Conservation (phyloP, 2,113 vertebrate genomes). For the Pheucticus melanocephalus region DNA sequence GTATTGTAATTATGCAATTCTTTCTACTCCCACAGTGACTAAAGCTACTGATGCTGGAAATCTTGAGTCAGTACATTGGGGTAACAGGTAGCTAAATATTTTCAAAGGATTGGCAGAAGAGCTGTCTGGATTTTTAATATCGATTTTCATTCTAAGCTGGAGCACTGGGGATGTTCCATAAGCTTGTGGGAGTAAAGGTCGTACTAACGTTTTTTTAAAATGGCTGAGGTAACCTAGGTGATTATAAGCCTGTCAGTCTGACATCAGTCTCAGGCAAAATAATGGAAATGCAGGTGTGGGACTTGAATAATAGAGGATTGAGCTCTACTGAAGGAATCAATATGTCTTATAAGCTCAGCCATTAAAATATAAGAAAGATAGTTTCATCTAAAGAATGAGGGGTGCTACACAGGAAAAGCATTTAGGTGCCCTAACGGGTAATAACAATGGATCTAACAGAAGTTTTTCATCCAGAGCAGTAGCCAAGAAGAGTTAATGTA, state of each 20-base stretch:
- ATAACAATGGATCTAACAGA: neutral
- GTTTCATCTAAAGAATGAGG: neutral
- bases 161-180: neutral
- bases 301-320: neutral
- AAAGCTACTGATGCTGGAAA: neutral
- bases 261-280: neutral
- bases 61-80: neutral
- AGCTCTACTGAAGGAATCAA: neutral
- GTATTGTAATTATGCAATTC: neutral
- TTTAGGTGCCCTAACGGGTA: neutral
- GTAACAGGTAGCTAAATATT: neutral
- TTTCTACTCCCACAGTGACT: neutral
- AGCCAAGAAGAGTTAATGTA: neutral
- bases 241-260: constrained; percentile 15
- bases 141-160: neutral
- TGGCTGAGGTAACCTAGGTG: neutral
- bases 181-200: constrained; percentile 1
- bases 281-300: neutral
- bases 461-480: neutral
- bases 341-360: neutral
- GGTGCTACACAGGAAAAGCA: neutral
- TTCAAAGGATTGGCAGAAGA: neutral
- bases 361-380: neutral
- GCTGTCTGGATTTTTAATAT: neutral
- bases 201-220: neutral